Base-by-base conservation (phyloP, 2,113 vertebrate species). In the Crotalus tigris region DNA sequence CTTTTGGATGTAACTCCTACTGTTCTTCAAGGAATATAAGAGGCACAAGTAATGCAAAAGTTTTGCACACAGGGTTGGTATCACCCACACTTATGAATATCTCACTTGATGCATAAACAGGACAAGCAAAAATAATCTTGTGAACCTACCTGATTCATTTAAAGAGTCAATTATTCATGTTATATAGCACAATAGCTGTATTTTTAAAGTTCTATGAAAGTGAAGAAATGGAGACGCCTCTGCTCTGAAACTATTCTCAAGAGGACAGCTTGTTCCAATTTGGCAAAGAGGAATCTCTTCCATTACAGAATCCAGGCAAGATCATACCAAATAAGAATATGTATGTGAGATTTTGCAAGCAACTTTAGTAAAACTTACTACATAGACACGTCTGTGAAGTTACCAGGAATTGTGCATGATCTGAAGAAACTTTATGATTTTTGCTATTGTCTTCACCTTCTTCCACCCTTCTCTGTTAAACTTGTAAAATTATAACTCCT, bases 201-300 rank as follows among this genome's bases (percentile, higher is more conserved):
- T 96, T 89, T 89, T 93, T 95, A 94, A 94, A 94, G 94, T 96
- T 93, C 92, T 86, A 13, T 86, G 46, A 29, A 95, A 94, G 95
- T 86, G 95, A 94, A 86, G 81, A 97, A 97, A 92, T 95, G 64
- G 90, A 95, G 97, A 96, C 96, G 94, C 94, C 93, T 96, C 96
- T 97, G 91, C 95, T 95, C 96, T 91, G 94, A 44, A 81, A 21
- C 7, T 81, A 9, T 44, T 39, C 33, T 81, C 33, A 81, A 44
- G 75, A 81, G 33, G 17, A 81, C 2, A 81, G 69, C 17, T 17
- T 39, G 17, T 81, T 81, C 17, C 33, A 44, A 1, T 44, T 7
- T 19, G n/a, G 33, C 33, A 21, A 21, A 19, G n/a, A 21, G 19
- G 17, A 44, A 81, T 81, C 75, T 81, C 33, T 44, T 81, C 17